These are phyloP conservation scores for Calonectris borealis DNA, from an alignment of 2,113 vertebrate species.

Conservation along the genomic window DNA sequence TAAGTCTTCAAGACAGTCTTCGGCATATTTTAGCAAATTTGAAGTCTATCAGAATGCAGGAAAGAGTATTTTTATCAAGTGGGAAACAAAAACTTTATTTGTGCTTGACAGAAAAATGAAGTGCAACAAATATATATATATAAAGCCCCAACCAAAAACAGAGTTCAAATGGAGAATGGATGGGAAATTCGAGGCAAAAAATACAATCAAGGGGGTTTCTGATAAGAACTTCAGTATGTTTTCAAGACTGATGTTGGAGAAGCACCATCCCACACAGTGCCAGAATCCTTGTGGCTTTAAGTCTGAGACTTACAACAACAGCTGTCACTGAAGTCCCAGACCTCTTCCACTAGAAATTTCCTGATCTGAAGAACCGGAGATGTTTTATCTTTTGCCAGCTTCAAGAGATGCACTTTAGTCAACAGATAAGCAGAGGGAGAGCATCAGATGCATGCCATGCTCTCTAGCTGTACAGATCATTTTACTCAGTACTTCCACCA, in stretches of 20 bases:
- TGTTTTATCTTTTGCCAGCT: background rate
- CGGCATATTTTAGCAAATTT: background rate
- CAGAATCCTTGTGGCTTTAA: background rate
- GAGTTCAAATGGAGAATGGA: background rate
- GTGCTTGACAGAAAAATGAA: background rate
- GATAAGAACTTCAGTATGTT: background rate
- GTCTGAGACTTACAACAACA: background rate
- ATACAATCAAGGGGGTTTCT: background rate
- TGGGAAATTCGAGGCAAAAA: background rate
- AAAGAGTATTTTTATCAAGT: background rate
- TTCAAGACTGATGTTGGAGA: background rate
- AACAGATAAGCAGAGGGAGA: background rate
- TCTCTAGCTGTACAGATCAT: background rate
- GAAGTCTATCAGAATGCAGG: background rate
- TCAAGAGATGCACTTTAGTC: background rate
- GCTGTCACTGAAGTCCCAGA: background rate
- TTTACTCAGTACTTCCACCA: background rate
- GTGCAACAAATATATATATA: background rate
- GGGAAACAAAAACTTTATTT: background rate
- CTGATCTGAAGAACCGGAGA: background rate
- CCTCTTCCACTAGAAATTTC: background rate
- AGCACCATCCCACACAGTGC: background rate
- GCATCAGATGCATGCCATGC: background rate
- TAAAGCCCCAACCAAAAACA: background rate
- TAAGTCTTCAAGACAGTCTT: background rate